Evolutionary conservation across 1,140 invertebrate genomes (phyloP), one percentile per base, ranked within the genome.

Genomic region (Cydia amplana): DNA sequence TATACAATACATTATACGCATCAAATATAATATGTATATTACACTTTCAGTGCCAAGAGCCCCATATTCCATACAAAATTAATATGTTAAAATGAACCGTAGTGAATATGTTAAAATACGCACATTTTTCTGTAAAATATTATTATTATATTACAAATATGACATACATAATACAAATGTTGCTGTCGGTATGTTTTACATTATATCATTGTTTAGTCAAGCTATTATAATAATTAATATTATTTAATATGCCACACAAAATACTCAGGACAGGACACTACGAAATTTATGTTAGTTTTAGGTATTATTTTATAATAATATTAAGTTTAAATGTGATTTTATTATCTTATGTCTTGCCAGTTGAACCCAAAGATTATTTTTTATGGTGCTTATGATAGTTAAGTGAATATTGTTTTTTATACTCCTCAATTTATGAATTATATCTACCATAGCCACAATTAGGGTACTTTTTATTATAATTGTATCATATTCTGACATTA

Each of bases 281-380:
- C 77, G 74, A 81, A 79, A 77, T 82, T 77, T 77, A 80, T 79
- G 82, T 79, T 83, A 83, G 51, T 76, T 64, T 78, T 74, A 83
- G 63, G 79, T 79, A 80, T 82, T 78, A 74, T 77, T 79, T 77
- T 81, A 4, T 6, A 1, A 36, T 73, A 67, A 74, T 79, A 78
- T 80, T 81, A 81, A 80, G 79, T 83, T 81, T 83, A 72, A 77
- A 77, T 78, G 77, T 82, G 77, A 80, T 84, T 81, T 80, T 74
- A 78, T 79, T 77, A 74, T 75, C 75, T 76, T 77, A 76, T 82
- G 77, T 76, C 84, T 85, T 85, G 84, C 84, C 84, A 82, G 77
- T 77, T 81, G 36, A 79, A 79, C 78, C 84, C 84, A 85, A 85
- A 85, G 84, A 85, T 85, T 82, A 78, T 82, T 81, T 79, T 70